Base-by-base conservation (phyloP, 2,113 vertebrate genomes). In the Mobula hypostoma region DNA sequence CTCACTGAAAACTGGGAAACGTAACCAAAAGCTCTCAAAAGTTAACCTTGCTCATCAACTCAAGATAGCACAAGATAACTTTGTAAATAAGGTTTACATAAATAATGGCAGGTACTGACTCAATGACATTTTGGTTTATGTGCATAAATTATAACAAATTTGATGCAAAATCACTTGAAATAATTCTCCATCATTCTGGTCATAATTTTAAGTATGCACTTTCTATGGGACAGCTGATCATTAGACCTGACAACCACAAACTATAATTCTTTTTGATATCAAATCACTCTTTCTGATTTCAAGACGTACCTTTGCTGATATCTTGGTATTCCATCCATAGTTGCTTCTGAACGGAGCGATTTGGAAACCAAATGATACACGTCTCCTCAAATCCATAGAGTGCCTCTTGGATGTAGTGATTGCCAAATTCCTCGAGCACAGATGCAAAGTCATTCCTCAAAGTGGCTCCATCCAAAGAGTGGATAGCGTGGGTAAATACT, bases 261-360 rank as follows among this genome's bases (percentile, higher is more conserved):
- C 17, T 24, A 40, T 48, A 82, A 17, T 1, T 48, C 40, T 21
- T 17, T 61, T 63, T 90, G 61, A 66, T 14, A 61, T 66, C 58
- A 85, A 27, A 85, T 85, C 12, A 58, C 29, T 1, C 82, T 48
- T 58, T 76, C 21, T 48, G 80, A 83, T 56, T 40, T 5, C 17
- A 40, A 48, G 58, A 63, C 95, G 95, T 95, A 98, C 99, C 99
- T 99, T 99, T 99, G 96, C 98, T 99, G 95, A 99, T 99, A 95
- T 99, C 98, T 96, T 99, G 98, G n/a, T 99, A 99, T 95, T 99
- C 98, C 94, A 99, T 95, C 99, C 99, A 99, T 95, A 99, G 97
- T 96, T 99, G 97, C 66, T 97, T 96, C 96, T 99, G 99, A 94
- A 99, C 98, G 96, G 99, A 98, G 85, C 98, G 98, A 95, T 99